Percentiles rank a stretch among this genome's conserved stretches.
These are phyloP conservation scores for Acipenser oxyrinchus DNA, from an alignment of 2,797 vertebrate species.

Conservation along the genomic window DNA sequence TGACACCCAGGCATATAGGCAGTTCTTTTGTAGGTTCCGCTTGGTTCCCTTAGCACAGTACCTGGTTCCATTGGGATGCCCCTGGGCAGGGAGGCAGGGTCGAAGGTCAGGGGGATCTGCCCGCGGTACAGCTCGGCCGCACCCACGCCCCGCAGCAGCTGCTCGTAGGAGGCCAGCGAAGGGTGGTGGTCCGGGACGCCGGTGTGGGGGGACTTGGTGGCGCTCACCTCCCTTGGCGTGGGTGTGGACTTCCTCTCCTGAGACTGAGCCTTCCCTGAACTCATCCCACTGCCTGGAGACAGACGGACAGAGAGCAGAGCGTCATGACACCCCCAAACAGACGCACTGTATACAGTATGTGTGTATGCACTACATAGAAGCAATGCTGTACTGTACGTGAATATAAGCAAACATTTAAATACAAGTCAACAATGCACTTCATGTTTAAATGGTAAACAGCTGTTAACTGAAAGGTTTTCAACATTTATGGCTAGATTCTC, in stretches of 20 bases:
- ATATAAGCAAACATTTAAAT: too few relatives aligned
- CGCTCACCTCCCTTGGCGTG: conserved; percentile 74
- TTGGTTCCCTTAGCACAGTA: conserved; percentile 34
- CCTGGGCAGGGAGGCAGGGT: conserved; percentile 72
- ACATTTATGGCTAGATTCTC: too few relatives aligned
- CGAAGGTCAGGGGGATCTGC: conserved; percentile 83
- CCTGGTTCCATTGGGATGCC: conserved; percentile 89
- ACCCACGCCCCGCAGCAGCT: conserved; percentile 78
- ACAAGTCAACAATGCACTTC: too few relatives aligned
- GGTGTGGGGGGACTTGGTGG: conserved; percentile 81
- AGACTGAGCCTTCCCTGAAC: conserved; percentile 71
- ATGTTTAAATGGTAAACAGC: too few relatives aligned
- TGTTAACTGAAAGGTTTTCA: too few relatives aligned
- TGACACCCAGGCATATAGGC: too few relatives aligned
- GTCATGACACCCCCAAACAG: too few relatives aligned
- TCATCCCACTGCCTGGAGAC: conserved; percentile 38
- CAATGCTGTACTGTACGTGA: too few relatives aligned
- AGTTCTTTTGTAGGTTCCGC: too few relatives aligned
- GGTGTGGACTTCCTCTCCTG: conserved; percentile 91
- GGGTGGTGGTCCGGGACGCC: conserved; percentile 72
- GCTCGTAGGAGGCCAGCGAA: conserved; percentile 74
- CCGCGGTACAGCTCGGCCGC: conserved; percentile 76
- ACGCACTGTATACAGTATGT: too few relatives aligned
- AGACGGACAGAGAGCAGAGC: background rate
- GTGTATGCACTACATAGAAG: too few relatives aligned